Evolutionary conservation across 2,797 vertebrate genomes (phyloP).

Genomic region (Crocodylus rhombifer): DNA sequence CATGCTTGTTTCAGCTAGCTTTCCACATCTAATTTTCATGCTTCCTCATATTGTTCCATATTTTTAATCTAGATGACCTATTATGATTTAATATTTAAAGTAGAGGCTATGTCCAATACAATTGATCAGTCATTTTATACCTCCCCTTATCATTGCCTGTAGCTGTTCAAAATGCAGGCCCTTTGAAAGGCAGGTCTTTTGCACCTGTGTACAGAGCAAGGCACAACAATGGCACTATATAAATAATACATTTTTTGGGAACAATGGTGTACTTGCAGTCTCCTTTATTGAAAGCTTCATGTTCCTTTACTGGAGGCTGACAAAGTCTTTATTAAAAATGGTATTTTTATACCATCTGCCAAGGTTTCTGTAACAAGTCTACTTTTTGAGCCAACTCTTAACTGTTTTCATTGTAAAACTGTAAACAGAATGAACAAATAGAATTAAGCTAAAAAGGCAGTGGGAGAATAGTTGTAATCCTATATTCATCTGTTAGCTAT

Average conservation of each 20-base stretch:
- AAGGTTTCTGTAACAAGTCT: constrained; percentile 8
- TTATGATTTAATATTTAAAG: constrained; percentile 49
- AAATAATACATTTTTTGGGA: background rate
- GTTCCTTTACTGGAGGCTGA: background rate
- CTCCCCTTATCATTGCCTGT: background rate
- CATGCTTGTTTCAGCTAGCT: constrained; percentile 55
- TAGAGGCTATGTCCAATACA: constrained; percentile 36
- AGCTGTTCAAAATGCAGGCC: background rate
- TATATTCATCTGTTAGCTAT: background rate
- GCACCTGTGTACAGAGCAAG: background rate
- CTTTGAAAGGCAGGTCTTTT: background rate
- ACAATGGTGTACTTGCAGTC: background rate
- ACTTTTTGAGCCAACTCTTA: constrained; percentile 10
- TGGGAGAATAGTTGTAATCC: background rate
- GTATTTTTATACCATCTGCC: background rate
- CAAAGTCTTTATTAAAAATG: background rate
- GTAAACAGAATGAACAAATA: background rate
- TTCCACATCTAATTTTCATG: constrained; percentile 40
- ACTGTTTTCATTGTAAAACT: background rate
- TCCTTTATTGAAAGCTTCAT: background rate
- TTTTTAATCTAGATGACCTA: constrained; percentile 53
- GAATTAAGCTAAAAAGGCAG: background rate
- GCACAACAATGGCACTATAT: background rate
- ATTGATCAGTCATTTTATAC: background rate
- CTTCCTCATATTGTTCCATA: background rate